Evolutionary conservation across 2,888 invertebrate genomes (phyloP).

Genomic region (Trachelus stipa): DNA sequence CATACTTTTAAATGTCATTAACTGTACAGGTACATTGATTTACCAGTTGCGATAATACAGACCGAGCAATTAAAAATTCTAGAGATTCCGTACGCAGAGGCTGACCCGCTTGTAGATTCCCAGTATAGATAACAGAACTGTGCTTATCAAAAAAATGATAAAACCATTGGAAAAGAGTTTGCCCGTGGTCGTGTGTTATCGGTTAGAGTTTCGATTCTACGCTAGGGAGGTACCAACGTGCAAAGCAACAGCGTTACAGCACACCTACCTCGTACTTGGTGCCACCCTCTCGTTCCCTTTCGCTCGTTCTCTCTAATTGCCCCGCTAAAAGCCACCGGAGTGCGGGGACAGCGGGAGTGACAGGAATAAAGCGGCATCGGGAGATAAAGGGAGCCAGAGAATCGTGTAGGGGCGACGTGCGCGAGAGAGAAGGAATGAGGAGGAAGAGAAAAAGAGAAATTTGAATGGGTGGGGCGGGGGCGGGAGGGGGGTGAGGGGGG

Average conservation of each 20-base stretch:
- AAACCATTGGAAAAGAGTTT: neutral
- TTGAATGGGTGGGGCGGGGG: slow-evolving; percentile 12
- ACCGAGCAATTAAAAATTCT: neutral
- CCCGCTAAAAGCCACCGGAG: slow-evolving; percentile 14
- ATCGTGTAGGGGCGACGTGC: neutral
- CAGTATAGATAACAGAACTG: neutral
- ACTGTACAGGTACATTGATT: neutral
- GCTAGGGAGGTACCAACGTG: neutral
- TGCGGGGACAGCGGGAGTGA: neutral
- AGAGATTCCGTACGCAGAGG: neutral
- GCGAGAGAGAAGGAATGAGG: slow-evolving; percentile 8
- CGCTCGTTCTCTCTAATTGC: slow-evolving; percentile 15
- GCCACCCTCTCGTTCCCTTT: neutral
- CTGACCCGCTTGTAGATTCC: neutral
- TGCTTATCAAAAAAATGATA: neutral
- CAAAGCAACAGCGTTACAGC: neutral
- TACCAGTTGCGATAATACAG: neutral
- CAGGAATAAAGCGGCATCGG: neutral
- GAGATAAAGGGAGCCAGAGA: neutral
- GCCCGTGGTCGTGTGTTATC: neutral
- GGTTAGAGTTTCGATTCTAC: neutral
- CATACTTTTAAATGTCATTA: neutral
- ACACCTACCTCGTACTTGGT: neutral
- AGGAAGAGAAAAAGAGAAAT: slow-evolving; percentile 9
- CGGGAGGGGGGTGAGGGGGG: slow-evolving; percentile 13